Evolutionary conservation across 2,797 vertebrate genomes (phyloP), one percentile per base, ranked within the genome.

Genomic region (Tauraco hartlaubi): DNA sequence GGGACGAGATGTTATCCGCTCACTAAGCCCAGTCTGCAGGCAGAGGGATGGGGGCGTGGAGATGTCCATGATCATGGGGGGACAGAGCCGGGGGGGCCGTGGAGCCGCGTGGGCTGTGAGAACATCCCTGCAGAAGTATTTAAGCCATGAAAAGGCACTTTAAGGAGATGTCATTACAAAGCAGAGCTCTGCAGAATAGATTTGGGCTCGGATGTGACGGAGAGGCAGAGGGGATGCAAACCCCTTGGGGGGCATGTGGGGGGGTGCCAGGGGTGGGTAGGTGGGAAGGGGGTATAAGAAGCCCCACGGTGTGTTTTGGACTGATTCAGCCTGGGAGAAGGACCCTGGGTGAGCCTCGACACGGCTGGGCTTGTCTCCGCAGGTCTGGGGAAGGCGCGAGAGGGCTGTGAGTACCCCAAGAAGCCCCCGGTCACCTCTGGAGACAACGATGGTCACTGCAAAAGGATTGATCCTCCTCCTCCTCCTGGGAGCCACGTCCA

Each of bases 401-500:
- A 77, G 49, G 0, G 62, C 66, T 68, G 49, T 0, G 0, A 56
- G 26, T 49, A 37, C 64, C 35, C 49, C 62, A 77, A 51, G 63
- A 88, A 79, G 29, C 21, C 15, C 41, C 44, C 5, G 19, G 46
- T n/a, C 63, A 41, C 39, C 41, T 35, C 61, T 39, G 75, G 35
- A 88, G 66, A 72, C 29, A 88, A 86, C 20, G 2, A 98, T 96
- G 97, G 46, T 25, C 66, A 87, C 68, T 2, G 26, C 35, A 9
- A 96, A 88, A 84, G 86, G 93, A 74, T 96, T 95, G 83, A n/a
- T 95, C 37, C 19, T 97, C 33, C 63, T 98, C 72, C 54, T 98
- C 84, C 66, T 98, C 48, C 88, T 98, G 85, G 97, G 96, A 81
- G 85, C 93, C 71, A 85, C 92, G 2, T 96, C 89, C 1, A 15